Percentiles rank a stretch among this genome's conserved stretches.
Conservation (phyloP, 2,888 invertebrate species). For the Frankliniella intonsa region DNA sequence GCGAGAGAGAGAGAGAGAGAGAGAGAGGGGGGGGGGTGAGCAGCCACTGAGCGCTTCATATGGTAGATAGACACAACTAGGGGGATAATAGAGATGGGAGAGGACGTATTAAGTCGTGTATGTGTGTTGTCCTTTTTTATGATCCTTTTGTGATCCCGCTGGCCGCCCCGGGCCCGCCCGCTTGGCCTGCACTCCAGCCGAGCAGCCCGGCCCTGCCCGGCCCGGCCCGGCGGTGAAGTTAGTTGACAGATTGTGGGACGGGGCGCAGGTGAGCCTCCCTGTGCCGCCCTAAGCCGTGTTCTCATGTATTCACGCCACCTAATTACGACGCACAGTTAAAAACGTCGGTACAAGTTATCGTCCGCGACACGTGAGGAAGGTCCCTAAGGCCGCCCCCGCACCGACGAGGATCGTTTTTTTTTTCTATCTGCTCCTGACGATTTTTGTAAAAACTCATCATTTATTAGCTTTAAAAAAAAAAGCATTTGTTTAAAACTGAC, state of each 20-base stretch:
- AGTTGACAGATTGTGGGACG: neutral
- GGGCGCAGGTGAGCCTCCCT: neutral
- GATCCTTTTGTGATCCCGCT: neutral
- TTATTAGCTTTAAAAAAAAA: too few relatives aligned
- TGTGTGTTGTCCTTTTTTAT: conserved; percentile 22
- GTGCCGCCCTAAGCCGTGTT: neutral
- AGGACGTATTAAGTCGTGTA: conserved; percentile 1
- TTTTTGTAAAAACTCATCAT: too few relatives aligned
- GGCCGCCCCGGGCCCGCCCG: neutral
- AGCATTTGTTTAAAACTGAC: too few relatives aligned
- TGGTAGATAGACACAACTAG: neutral
- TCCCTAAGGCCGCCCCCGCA: too few relatives aligned
- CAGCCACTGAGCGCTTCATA: neutral
- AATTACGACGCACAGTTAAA: too few relatives aligned
- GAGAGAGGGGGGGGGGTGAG: neutral
- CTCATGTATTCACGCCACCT: too few relatives aligned
- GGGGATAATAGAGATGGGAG: neutral
- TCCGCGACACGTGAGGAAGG: too few relatives aligned
- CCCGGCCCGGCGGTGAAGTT: neutral
- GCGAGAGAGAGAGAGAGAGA: neutral
- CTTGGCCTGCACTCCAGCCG: too few relatives aligned
- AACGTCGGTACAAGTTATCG: too few relatives aligned
- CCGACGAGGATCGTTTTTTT: too few relatives aligned
- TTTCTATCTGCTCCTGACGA: too few relatives aligned
- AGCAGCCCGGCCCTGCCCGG: neutral